Conservation (phyloP, 2,797 vertebrate species). For the Odontamblyopus rebecca region DNA sequence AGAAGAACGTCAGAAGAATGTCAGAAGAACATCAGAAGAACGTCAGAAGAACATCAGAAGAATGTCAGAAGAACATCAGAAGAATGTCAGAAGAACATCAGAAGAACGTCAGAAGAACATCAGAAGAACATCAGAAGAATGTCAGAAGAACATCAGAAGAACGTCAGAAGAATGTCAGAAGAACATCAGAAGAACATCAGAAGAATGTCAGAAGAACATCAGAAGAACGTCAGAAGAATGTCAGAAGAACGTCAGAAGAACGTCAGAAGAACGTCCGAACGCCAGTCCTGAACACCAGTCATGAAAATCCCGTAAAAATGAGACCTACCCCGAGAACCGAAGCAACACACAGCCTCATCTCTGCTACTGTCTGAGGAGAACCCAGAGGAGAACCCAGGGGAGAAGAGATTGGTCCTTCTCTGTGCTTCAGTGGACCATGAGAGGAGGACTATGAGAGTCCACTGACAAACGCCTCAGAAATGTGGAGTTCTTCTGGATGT, state of each 20-base stretch:
- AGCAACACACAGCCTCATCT: neutral
- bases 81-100: neutral
- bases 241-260: neutral
- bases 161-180: too few relatives aligned
- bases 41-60: neutral
- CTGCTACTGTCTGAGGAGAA: neutral
- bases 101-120: neutral
- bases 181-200: neutral
- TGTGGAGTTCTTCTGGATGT: too few relatives aligned
- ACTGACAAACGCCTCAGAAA: neutral
- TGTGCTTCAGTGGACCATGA: neutral
- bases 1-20: too few relatives aligned
- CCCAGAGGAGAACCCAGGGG: neutral
- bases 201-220: neutral
- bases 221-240: too few relatives aligned
- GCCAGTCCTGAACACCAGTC: neutral
- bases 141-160: too few relatives aligned
- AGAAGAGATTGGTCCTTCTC: neutral
- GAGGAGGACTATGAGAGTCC: neutral
- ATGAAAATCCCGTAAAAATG: neutral
- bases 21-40: neutral
- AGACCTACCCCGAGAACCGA: neutral
- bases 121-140: neutral
- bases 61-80: too few relatives aligned
- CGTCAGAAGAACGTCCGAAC: neutral